Evolutionary conservation across 2,113 vertebrate species (phyloP).

Genomic region (Crotalus tigris): DNA sequence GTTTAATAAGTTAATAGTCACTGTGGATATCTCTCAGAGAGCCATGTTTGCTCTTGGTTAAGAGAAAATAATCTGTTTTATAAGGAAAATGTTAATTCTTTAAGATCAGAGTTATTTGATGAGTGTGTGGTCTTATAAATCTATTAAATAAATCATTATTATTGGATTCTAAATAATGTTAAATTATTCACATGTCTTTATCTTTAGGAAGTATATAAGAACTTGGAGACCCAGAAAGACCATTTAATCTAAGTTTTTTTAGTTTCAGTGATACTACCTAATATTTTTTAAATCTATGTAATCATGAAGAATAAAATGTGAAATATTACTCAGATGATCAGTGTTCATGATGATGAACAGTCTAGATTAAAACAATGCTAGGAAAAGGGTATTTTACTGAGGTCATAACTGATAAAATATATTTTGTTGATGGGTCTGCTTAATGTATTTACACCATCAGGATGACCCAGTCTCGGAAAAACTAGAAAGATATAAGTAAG

Average conservation of each 20-base stretch:
- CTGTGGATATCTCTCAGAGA: conserved; percentile 17
- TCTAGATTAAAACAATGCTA: neutral
- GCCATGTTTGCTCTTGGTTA: neutral
- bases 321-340: neutral
- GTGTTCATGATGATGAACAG: neutral
- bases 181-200: neutral
- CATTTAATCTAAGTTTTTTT: neutral
- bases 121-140: neutral
- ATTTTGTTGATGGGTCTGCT: neutral
- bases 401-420: neutral
- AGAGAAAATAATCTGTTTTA: neutral
- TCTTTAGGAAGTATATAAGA: neutral
- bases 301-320: neutral
- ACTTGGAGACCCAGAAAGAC: neutral
- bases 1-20: neutral
- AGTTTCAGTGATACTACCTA: neutral
- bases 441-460: neutral
- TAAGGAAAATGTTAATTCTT: conserved; percentile 21
- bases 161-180: neutral
- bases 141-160: neutral
- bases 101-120: neutral
- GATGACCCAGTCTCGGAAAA: neutral
- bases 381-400: neutral
- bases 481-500: neutral
- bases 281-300: neutral